Percentiles rank a stretch among this genome's conserved stretches.
phyloP scores from a whole-genome alignment of 2,113 vertebrate species.

The Leptodactylus fuscus region DNA sequence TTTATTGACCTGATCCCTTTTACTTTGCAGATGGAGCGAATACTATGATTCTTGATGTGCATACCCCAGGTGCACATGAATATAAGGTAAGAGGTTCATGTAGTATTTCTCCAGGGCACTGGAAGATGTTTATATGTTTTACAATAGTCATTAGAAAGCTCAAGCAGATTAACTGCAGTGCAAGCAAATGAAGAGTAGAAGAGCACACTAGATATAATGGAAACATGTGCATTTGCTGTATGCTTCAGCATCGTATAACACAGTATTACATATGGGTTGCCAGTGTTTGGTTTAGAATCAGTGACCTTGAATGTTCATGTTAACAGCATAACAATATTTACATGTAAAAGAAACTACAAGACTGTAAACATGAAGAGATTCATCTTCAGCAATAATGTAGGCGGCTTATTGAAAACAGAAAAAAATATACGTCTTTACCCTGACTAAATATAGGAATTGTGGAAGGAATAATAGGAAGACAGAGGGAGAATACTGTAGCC shows the following conservation, averaged over 20 bases:
- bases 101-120: neutral
- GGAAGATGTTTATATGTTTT: neutral
- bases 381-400: neutral
- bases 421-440: neutral
- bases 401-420: neutral
- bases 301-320: conserved; percentile 1
- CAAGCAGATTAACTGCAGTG: neutral
- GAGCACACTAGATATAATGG: neutral
- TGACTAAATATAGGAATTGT: no score
- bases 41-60: neutral
- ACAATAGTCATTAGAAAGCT: conserved; percentile 21
- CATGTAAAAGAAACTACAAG: conserved; percentile 8
- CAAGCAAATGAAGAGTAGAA: conserved; percentile 2
- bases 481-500: no score
- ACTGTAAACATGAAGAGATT: neutral
- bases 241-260: neutral
- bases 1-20: no score
- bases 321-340: conserved; percentile 3
- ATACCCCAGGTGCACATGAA: conserved; percentile 8
- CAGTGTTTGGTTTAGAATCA: conserved; percentile 14
- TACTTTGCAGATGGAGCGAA: neutral
- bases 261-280: neutral
- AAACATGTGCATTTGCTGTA: conserved; percentile 9
- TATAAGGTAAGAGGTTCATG: neutral
- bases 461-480: neutral